Base-by-base conservation (phyloP, 2,797 vertebrate species). In the Uromys caudimaculatus region DNA sequence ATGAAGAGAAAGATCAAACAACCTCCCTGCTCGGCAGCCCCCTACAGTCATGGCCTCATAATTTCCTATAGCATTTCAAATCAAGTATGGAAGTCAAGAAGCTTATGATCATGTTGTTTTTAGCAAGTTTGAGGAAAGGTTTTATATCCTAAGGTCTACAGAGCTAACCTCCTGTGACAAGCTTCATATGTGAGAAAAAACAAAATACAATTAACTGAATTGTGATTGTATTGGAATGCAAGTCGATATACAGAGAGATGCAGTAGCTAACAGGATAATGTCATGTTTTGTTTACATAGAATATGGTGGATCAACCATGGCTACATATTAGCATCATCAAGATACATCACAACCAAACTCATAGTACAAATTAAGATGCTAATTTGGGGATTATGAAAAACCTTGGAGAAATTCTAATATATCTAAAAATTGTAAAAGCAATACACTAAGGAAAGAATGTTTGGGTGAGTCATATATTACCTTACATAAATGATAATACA, bases 81-180 rank as follows among this genome's bases (percentile, higher is more conserved):
- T 96, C 71, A 77, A 82, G 44, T 58, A 85, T 92, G 32, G 64
- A 93, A 27, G 78, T 93, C 92, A 96, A 92, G 29, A 91, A 97
- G 79, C 35, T 47, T 76, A 89, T 89, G 35, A 38, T 95, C 38
- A 84, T 86, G 23, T 64, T 84, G 77, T 94, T 87, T 89, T 97
- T 90, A 90, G 64, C 56, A 76, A 93, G 78, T 90, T 94, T 56
- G 14, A 67, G 44, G 41, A 95, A 96, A 97, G 79, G 16, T 87
- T 93, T 69, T 8, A 85, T 96, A 96, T 97, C 71, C n/a, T 47
- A 73, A 91, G 44, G 4, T 90, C 92, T 86, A 93, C n/a, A 95
- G 96, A 95, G 93, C 84, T 78, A 92, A 85, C 41, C 12, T 95
- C 60, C 58, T 94, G 1, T 93, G 82, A 88, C 27, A 94, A 91